Evolutionary conservation across 2,888 invertebrate species (phyloP).

Genomic region (Tipula unca): DNA sequence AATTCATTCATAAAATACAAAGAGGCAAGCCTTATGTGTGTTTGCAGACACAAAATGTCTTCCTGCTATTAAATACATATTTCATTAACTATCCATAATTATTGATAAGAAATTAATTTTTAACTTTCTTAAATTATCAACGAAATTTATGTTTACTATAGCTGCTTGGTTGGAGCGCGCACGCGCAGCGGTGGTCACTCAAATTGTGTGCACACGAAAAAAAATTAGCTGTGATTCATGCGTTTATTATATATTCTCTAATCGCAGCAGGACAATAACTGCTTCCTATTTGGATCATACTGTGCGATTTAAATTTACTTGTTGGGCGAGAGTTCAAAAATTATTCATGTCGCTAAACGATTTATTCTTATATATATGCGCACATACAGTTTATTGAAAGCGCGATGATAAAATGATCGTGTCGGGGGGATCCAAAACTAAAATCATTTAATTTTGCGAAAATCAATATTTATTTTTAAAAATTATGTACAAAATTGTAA

Average conservation of each 20-base stretch:
- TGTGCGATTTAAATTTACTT: background rate
- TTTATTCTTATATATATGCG: background rate
- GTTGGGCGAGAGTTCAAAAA: background rate
- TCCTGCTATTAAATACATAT: background rate
- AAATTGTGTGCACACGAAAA: background rate
- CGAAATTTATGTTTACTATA: background rate
- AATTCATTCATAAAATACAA: slow-evolving; percentile 1
- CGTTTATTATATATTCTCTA: background rate
- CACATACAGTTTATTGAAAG: background rate
- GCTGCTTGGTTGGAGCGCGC: background rate
- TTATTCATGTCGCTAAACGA: background rate
- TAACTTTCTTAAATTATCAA: background rate
- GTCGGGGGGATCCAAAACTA: background rate
- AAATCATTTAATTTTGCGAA: background rate
- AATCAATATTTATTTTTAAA: background rate
- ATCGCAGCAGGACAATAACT: background rate
- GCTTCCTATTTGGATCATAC: background rate
- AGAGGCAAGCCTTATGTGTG: background rate
- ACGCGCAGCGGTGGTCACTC: background rate
- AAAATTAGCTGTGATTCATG: background rate
- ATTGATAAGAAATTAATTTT: background rate
- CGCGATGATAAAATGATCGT: background rate
- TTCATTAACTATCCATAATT: background rate
- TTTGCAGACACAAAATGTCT: background rate
- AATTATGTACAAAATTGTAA: background rate